Evolutionary conservation across 2,888 invertebrate species (phyloP), one percentile per base, ranked within the genome.

Genomic region (Proisotoma minuta): DNA sequence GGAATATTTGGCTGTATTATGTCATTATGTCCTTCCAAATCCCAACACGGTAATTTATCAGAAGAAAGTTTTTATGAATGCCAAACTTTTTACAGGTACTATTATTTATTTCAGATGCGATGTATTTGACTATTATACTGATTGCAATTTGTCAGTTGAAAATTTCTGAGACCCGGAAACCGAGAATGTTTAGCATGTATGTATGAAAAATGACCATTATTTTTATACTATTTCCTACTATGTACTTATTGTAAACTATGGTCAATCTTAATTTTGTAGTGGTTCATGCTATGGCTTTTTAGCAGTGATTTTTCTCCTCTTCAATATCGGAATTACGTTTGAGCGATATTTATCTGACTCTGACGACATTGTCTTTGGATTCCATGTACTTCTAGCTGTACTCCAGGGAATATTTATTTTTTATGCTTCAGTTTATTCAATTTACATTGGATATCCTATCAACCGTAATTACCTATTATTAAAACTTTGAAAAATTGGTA

Each of bases 371-470:
- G 22, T 47, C 43, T 56, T 34, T 22, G 40, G 28, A 47, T 56
- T 56, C 18, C 2, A 26, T 15, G 23, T 56, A 4, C 3, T 43
- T 2, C 15, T 43, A 20, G 40, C 56, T 3, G 40, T 24, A 3
- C 23, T 56, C 3, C 56, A 56, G 24, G 56, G 56, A 18, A 20
- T 56, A 2, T 24, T 24, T 20, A 15, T 40, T 39, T 56, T 56
- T 24, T 56, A 56, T 20, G 40, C 27, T 4, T 10, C 24, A 2
- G 27, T 56, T 26, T 56, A 56, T 18, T 10, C 47, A 2, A 23
- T 56, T 4, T 56, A 56, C 47, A 24, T 23, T 24, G 56, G 56
- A 3, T 56, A 43, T 23, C 56, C 56, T 3, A 56, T 56, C 3
- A 23, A 47, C 2, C 2, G 56, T 56, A 56, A 3, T 40, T 24